phyloP scores from a whole-genome alignment of 1,140 invertebrate species.

The Aphelenchoides besseyi region DNA sequence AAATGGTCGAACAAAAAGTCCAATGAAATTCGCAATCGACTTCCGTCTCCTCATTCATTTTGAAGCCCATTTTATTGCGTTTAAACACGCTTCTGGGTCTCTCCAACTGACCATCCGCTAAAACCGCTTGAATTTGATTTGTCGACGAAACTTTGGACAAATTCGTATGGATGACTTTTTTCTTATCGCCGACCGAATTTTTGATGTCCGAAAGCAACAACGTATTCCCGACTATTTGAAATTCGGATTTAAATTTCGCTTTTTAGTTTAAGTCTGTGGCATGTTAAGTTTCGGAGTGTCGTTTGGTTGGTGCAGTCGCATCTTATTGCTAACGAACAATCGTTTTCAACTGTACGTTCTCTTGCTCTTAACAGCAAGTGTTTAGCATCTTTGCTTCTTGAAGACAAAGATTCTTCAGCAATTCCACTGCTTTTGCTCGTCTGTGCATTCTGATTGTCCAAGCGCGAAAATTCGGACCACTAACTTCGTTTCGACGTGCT shows the following conservation, averaged over 20 bases:
- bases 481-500: neutral
- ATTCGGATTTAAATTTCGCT: neutral
- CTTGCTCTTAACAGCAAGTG: too few species aligned
- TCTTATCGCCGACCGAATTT: constrained; percentile 1
- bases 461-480: neutral
- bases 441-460: neutral
- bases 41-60: too few species aligned
- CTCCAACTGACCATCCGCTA: neutral
- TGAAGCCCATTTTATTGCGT: neutral
- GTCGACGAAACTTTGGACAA: neutral
- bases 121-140: neutral
- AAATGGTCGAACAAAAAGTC: too few species aligned
- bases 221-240: too few species aligned
- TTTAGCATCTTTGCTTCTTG: too few species aligned
- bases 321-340: too few species aligned
- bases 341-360: too few species aligned
- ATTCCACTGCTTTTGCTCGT: neutral
- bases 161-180: neutral
- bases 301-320: too few species aligned
- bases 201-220: constrained; percentile 3
- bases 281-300: too few species aligned
- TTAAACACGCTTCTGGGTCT: neutral
- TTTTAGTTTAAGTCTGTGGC: neutral
- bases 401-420: too few species aligned
- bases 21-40: too few species aligned